These are phyloP conservation scores for Parazoanthus swiftii DNA, from an alignment of 92 coral and sea anemone species.

Conservation along the genomic window DNA sequence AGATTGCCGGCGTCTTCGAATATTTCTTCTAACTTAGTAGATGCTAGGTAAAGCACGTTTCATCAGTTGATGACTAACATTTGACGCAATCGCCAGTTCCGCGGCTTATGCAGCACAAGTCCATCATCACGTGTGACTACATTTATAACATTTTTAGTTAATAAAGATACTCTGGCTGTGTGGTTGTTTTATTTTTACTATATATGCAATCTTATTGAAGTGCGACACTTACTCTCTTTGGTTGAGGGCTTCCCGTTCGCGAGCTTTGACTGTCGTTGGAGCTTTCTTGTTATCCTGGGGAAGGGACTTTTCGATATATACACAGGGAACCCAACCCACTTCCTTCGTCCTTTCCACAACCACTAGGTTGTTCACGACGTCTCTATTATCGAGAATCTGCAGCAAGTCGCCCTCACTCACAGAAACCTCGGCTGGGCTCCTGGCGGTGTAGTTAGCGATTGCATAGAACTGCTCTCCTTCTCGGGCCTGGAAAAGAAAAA, in stretches of 20 bases:
- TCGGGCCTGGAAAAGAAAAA: constrained; percentile 47
- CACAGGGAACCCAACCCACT: constrained; percentile 84
- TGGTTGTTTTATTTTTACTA: no score
- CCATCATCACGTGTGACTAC: no score
- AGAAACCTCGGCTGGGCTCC: constrained; percentile 74
- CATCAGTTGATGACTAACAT: no score
- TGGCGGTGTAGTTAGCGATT: constrained; percentile 79
- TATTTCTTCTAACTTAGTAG: no score
- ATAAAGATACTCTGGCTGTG: no score
- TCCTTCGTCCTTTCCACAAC: constrained; percentile 67
- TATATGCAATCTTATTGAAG: no score
- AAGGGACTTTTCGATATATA: constrained; percentile 59
- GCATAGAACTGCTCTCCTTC: constrained; percentile 61
- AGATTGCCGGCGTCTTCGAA: no score
- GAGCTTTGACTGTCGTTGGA: constrained; percentile 62
- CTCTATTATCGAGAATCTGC: constrained; percentile 71
- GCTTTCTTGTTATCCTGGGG: constrained; percentile 64
- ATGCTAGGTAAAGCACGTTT: no score
- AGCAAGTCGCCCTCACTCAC: constrained; percentile 80
- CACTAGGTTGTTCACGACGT: constrained; percentile 66
- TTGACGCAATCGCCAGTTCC: no score
- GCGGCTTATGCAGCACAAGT: no score
- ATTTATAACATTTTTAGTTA: no score
- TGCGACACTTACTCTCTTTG: constrained; percentile 80
- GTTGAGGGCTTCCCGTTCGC: constrained; percentile 76